Evolutionary conservation across 2,797 vertebrate genomes (phyloP).

Genomic region (Austrolebias charrua): DNA sequence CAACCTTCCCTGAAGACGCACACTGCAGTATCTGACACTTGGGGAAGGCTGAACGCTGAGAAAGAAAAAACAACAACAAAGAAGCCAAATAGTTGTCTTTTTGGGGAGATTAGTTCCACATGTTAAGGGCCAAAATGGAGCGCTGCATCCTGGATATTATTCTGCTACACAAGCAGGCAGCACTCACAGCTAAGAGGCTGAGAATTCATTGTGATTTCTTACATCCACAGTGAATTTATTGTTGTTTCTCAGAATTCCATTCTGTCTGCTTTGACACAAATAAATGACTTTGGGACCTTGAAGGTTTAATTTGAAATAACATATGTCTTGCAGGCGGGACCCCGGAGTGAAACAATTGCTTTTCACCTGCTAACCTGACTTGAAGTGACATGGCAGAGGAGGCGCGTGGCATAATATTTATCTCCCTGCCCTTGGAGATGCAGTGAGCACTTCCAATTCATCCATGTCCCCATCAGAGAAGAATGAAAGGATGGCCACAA

Average conservation of each 20-base stretch:
- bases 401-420: slow-evolving; percentile 78
- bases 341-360: slow-evolving; percentile 80
- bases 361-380: slow-evolving; percentile 65
- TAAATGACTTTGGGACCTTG: slow-evolving; percentile 83
- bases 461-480: slow-evolving; percentile 72
- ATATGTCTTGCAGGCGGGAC: slow-evolving; percentile 75
- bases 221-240: slow-evolving; percentile 78
- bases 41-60: slow-evolving; percentile 51
- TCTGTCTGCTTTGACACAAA: slow-evolving; percentile 77
- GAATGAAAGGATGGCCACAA: slow-evolving; percentile 64
- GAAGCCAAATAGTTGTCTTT: slow-evolving; percentile 65
- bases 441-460: slow-evolving; percentile 68
- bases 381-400: slow-evolving; percentile 54
- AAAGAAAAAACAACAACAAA: slow-evolving; percentile 59
- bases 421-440: slow-evolving; percentile 78
- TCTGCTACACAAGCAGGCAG: slow-evolving; percentile 68
- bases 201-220: slow-evolving; percentile 78
- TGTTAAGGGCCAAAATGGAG: slow-evolving; percentile 75
- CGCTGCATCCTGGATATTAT: slow-evolving; percentile 73
- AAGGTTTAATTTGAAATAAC: slow-evolving; percentile 82
- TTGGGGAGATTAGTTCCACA: slow-evolving; percentile 79
- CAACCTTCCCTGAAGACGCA: slow-evolving; percentile 58
- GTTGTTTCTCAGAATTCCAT: slow-evolving; percentile 73
- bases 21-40: slow-evolving; percentile 59
- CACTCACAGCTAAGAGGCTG: slow-evolving; percentile 60